Base-by-base conservation (phyloP, 2,113 vertebrate genomes). In the Hydrochoerus hydrochaeris region DNA sequence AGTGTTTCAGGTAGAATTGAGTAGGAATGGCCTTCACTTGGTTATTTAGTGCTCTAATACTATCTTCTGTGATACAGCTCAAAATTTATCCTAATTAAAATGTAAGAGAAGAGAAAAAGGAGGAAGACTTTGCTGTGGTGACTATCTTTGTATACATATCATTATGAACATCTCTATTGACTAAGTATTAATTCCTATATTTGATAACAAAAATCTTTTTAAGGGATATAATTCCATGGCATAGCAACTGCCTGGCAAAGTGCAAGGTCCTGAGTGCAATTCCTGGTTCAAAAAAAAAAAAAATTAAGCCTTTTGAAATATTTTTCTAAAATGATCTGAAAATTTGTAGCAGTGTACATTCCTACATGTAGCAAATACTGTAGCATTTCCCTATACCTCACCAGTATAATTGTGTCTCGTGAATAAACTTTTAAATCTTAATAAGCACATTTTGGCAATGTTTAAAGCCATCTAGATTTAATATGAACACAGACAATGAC, bases 51-150 rank as follows among this genome's bases (percentile, higher is more conserved):
- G n/a, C 49, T 87, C 54, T 88, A 46, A 30, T 94, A 58, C 85
- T 84, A 35, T 85, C 58, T 92, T 95, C 63, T 62, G n/a, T 75
- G 60, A 6, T 20, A 41, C 62, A 57, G 17, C 44, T 96, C 58
- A 95, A 95, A 93, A 95, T 82, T 90, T 8, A 84, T 7, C 67
- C 28, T 73, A 83, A 94, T 86, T 85, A 90, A 95, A 90, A 65
- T 49, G 20, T 73, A 62, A 91, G 63, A 35, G 41, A 44, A 58
- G 26, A 58, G 28, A 58, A 77, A 32, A 44, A 38, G 22, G 4
- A 95, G 38, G n/a, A 22, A 57, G 5, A 14, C 30, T 19, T 38
- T 96, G 44, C 16, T 88, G 7, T 28, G 10, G 44, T 93, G 73
- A 94, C 13, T 35, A 93, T 52, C 49, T 85, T 67, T 38, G 71